Base-by-base conservation (phyloP, 2,113 vertebrate genomes). In the Andinoacara biseriatus region DNA sequence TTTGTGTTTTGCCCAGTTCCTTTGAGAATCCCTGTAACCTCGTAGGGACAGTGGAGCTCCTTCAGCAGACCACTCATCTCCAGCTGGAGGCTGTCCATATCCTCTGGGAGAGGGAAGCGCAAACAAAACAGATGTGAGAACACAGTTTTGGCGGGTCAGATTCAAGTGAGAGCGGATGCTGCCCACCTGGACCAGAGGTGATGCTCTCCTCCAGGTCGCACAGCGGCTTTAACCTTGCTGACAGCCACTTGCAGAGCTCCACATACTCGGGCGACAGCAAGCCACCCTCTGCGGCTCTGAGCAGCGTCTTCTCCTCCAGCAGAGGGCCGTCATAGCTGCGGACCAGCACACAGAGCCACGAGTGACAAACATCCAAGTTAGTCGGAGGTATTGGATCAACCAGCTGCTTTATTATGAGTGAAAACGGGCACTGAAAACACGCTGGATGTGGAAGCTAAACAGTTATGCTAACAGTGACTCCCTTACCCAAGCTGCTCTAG, bases 1-100 rank as follows among this genome's bases (percentile, higher is more conserved):
- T 95, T 95, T 10, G 96, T 95, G 38, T 90, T 96, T 84, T 82
- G 94, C 61, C 95, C 90, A 10, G 94, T 91, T 52, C 96, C 96
- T 60, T 96, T 96, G 75, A 97, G 92, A 60, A 98, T 95, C 89
- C 96, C 96, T 11, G 96, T 96, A 13, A 95, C 14, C 2, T 96
- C 90, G 90, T 96, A 96, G 0, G 98, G 98, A 89, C 97, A 99
- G 59, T 94, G 91, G 92, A 98, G 89, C 95, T 99, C 97, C 93
- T 96, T 98, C 90, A 99, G 93, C 91, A 99, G 95, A 14, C 96
- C 96, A 83, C 97, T 97, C 78, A 99, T 92, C 85, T 99, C 96
- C 75, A 97, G 89, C 80, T 96, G 96, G 58, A 97, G 95, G 75
- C 97, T 96, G 79, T 97, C 97, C 63, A 93, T 11, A 86, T 98